These are phyloP conservation scores for Cyclura pinguis DNA, from an alignment of 2,797 vertebrate species.

Conservation along the genomic window DNA sequence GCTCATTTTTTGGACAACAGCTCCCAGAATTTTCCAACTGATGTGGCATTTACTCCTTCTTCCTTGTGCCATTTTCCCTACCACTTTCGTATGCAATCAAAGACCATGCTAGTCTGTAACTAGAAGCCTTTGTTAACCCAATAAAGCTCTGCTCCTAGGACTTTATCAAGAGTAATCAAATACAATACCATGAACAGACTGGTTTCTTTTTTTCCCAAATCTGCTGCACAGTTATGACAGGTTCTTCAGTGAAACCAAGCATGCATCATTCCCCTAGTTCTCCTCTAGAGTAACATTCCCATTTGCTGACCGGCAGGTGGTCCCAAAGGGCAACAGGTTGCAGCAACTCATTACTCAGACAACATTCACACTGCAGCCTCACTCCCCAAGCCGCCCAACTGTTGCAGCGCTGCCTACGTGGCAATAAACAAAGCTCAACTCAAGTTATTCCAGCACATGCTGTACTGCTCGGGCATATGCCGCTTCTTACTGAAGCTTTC, in stretches of 20 bases:
- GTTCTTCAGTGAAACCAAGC: neutral
- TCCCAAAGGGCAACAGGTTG: slow-evolving; percentile 52
- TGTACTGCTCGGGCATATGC: slow-evolving; percentile 60
- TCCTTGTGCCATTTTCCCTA: neutral
- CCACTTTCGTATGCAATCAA: neutral
- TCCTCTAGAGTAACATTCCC: neutral
- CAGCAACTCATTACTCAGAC: slow-evolving; percentile 49
- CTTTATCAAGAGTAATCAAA: neutral
- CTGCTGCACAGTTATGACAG: neutral
- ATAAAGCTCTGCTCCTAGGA: neutral
- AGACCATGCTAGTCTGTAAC: neutral
- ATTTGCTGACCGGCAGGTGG: slow-evolving; percentile 67
- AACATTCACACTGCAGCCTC: neutral
- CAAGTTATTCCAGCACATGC: slow-evolving; percentile 46
- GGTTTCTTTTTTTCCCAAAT: neutral
- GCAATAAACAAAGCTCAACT: slow-evolving; percentile 46
- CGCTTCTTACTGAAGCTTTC: slow-evolving; percentile 26
- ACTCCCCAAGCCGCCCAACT: slow-evolving; percentile 39
- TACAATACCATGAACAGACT: neutral
- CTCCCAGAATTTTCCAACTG: neutral
- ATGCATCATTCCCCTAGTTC: neutral
- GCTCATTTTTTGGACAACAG: neutral
- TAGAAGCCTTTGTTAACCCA: neutral
- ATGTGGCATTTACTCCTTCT: neutral
- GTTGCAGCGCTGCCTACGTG: slow-evolving; percentile 49